Conservation (phyloP, 2,888 invertebrate species). For the Melinaea menophilus region DNA sequence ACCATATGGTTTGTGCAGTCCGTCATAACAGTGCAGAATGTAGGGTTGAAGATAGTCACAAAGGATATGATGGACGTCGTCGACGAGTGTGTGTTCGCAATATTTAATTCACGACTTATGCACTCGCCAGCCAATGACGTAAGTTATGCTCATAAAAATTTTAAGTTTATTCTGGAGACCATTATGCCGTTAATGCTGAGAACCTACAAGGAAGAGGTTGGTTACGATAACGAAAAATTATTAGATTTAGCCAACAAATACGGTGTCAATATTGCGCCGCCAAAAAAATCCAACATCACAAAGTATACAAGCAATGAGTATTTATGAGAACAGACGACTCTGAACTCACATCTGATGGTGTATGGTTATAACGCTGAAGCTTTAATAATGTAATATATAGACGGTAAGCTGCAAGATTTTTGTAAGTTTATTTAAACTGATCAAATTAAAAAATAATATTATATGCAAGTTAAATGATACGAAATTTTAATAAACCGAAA, state of each 20-base stretch:
- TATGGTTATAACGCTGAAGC: conserved; percentile 73
- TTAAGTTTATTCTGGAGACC: conserved; percentile 82
- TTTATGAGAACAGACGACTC: conserved; percentile 68
- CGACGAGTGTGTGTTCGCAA: conserved; percentile 83
- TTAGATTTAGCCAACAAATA: conserved; percentile 74
- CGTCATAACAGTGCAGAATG: conserved; percentile 84
- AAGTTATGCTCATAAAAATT: conserved; percentile 79
- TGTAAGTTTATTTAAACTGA: conserved; percentile 75
- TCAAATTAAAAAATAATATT: conserved; percentile 72
- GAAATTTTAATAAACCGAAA: conserved; percentile 71
- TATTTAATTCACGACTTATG: conserved; percentile 85
- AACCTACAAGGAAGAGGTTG: conserved; percentile 78
- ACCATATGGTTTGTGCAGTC: conserved; percentile 88
- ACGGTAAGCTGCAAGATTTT: conserved; percentile 73
- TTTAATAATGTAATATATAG: conserved; percentile 77
- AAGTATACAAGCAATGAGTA: conserved; percentile 84
- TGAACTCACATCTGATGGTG: conserved; percentile 42
- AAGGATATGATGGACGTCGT: conserved; percentile 85
- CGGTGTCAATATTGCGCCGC: conserved; percentile 71
- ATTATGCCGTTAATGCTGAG: conserved; percentile 81
- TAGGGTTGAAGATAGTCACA: conserved; percentile 86
- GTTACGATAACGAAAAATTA: conserved; percentile 78
- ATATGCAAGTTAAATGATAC: conserved; percentile 73
- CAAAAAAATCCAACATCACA: conserved; percentile 80
- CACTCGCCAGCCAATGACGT: conserved; percentile 68